Evolutionary conservation across 2,888 invertebrate genomes (phyloP), one percentile per base, ranked within the genome.

Genomic region (Galeopsomyia nigrocyanea): DNA sequence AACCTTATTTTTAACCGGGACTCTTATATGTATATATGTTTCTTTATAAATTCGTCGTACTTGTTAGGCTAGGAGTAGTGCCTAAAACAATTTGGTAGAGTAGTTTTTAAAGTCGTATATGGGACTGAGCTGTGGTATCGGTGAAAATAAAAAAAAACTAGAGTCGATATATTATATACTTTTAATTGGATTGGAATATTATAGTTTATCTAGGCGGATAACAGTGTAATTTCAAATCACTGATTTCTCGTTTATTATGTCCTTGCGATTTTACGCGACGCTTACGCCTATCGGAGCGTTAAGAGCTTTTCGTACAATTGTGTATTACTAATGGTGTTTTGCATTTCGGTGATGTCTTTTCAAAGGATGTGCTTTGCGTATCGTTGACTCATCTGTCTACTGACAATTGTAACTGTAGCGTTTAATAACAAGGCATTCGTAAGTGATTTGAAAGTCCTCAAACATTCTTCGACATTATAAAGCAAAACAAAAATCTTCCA

Each of bases 21-120:
- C 49, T 68, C 46, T 53, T 47, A 61, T 70, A 57, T 73, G 69
- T 70, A 67, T 51, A 63, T 68, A 76, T 64, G 69, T 73, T 73
- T 75, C 63, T 71, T 71, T 63, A 68, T 65, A 14, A 68, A 60
- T 73, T 69, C 66, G 64, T 73, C 70, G 68, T 79, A 78, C 80
- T 81, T 77, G 79, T 82, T 83, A 82, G 82, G 77, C 76, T 84
- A 82, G 81, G 79, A 82, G 82, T 84, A 84, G 83, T 84, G 84
- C 84, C 84, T 84, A 83, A n/a, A 82, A 73, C 77, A 79, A 75
- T 80, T 79, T 79, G 78, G 77, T 76, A 77, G 78, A 78, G 78
- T 81, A 78, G 79, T 79, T 78, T 53, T 62, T 49, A 21, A 70
- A 63, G 50, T 68, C 49, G 58, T 67, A 63, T 64, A 72, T 55